Evolutionary conservation across 1,140 invertebrate species (phyloP).

Genomic region (Holotrichia oblita): DNA sequence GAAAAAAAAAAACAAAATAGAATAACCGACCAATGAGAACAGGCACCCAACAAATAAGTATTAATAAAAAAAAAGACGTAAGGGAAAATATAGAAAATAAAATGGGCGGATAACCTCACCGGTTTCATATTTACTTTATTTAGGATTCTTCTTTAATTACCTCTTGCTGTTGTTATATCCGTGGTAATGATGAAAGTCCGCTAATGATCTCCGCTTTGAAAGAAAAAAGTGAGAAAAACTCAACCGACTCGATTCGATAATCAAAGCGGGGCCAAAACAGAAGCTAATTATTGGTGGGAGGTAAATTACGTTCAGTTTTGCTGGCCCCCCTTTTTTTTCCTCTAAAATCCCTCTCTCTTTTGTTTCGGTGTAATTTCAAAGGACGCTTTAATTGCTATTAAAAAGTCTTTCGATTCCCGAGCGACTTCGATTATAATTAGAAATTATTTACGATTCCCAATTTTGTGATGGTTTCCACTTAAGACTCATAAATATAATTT

Average conservation of each 20-base stretch:
- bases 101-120: no score
- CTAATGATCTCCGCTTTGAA: background rate
- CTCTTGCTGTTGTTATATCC: background rate
- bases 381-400: background rate
- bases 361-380: conserved; percentile 11
- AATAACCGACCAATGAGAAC: no score
- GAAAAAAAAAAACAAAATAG: no score
- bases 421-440: no score
- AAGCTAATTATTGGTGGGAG: conserved; percentile 7
- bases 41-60: no score
- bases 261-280: conserved; percentile 8
- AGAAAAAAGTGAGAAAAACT: background rate
- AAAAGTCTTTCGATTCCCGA: background rate
- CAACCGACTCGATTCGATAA: background rate
- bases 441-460: no score
- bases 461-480: no score
- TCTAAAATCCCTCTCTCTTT: background rate
- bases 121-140: conserved; percentile 1
- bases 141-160: background rate
- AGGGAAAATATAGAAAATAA: background rate
- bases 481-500: no score
- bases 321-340: no score
- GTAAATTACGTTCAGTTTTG: background rate
- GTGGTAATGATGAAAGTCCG: background rate
- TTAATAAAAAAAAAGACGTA: background rate